phyloP scores from a whole-genome alignment of 2,888 invertebrate species.

The Mythimna pallens region DNA sequence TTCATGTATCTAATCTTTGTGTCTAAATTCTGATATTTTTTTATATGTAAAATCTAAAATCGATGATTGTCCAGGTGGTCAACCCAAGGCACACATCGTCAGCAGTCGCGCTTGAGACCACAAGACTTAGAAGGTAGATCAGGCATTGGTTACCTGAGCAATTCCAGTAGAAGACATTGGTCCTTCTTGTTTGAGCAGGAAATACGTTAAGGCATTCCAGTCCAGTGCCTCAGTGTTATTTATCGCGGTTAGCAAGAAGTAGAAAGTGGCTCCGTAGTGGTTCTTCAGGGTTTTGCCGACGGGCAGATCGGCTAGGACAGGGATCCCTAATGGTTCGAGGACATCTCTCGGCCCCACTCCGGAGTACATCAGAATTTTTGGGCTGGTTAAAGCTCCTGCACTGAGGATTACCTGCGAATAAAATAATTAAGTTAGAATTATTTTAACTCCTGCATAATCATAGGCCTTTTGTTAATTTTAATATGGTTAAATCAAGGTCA shows the following conservation, averaged over 20 bases:
- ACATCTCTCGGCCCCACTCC: constrained; percentile 91
- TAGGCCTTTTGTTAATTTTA: no score
- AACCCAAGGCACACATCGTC: no score
- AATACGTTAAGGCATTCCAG: constrained; percentile 90
- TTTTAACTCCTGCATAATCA: no score
- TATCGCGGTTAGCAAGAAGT: constrained; percentile 83
- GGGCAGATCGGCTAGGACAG: constrained; percentile 90
- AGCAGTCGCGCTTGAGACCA: no score
- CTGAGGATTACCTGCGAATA: constrained; percentile 88
- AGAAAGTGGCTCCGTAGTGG: constrained; percentile 91
- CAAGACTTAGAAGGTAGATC: no score
- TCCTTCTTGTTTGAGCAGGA: constrained; percentile 88
- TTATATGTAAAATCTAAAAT: no score
- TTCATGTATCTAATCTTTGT: no score
- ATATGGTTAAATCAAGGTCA: no score
- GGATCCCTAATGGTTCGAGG: constrained; percentile 87
- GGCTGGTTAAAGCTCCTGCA: constrained; percentile 92
- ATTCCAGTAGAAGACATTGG: constrained; percentile 92
- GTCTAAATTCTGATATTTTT: no score
- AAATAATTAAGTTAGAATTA: not conserved
- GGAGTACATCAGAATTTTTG: constrained; percentile 91
- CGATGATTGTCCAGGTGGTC: no score
- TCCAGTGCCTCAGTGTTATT: constrained; percentile 88
- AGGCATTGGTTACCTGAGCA: constrained; percentile 86
- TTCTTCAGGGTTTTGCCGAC: constrained; percentile 92